A percentile compares a stretch with the other conserved stretches of the same genome.
Evolutionary conservation across 2,888 invertebrate genomes (phyloP).

Genomic region (Himalopsyche anomala): DNA sequence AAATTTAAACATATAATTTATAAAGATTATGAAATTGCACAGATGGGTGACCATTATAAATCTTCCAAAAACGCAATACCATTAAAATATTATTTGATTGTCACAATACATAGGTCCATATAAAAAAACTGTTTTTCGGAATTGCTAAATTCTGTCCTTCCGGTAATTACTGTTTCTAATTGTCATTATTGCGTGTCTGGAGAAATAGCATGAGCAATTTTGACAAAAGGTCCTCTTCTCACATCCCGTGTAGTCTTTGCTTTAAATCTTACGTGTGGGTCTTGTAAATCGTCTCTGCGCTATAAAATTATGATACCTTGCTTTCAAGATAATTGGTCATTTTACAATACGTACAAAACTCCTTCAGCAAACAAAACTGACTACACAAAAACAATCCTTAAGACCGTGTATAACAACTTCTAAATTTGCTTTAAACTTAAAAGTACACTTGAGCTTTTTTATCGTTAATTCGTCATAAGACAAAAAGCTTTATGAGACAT

Average conservation of each 20-base stretch:
- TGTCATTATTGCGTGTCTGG: neutral
- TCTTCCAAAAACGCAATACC: no score
- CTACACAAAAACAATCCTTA: neutral
- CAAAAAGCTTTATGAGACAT: slow-evolving; percentile 9
- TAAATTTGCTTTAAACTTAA: slow-evolving; percentile 11
- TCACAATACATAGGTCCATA: no score
- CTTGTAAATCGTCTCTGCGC: slow-evolving; percentile 59
- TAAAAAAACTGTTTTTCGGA: no score
- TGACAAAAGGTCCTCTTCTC: neutral
- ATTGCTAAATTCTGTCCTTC: neutral
- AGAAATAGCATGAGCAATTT: neutral
- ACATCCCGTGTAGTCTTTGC: slow-evolving; percentile 15
- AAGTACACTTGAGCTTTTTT: slow-evolving; percentile 2
- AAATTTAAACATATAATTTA: no score
- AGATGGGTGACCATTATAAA: no score
- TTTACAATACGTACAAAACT: slow-evolving; percentile 43
- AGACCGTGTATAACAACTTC: neutral
- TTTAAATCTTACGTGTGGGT: slow-evolving; percentile 59
- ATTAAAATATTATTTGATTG: no score
- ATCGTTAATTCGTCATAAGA: neutral
- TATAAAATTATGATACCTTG: slow-evolving; percentile 55
- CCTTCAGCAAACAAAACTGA: slow-evolving; percentile 1
- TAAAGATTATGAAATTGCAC: no score
- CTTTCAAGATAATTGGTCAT: slow-evolving; percentile 60
- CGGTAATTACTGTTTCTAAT: neutral